A percentile compares a stretch with the other conserved stretches of the same genome.
Evolutionary conservation across 2,797 vertebrate genomes (phyloP).

Genomic region (Ateles fusciceps): DNA sequence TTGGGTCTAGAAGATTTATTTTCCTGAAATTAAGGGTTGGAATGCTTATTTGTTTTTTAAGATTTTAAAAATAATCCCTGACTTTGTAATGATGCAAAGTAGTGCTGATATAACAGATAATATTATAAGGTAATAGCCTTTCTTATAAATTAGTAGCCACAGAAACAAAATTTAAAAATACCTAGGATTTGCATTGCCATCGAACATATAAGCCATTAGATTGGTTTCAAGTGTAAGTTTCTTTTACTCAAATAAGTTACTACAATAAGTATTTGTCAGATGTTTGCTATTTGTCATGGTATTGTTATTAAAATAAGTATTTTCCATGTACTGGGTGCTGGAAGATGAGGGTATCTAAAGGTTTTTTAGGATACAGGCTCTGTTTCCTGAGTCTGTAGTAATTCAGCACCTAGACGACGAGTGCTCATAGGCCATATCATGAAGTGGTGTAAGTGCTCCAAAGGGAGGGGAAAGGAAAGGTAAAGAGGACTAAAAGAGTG

Average conservation of each 20-base stretch:
- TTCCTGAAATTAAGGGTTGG: not conserved
- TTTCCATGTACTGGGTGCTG: not conserved
- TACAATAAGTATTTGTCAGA: not conserved
- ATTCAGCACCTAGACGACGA: not conserved
- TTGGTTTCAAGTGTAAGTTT: not conserved
- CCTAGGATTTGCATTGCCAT: not conserved
- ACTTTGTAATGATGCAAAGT: not conserved
- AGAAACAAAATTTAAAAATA: not conserved
- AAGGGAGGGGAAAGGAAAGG: not conserved
- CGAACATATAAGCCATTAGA: not conserved
- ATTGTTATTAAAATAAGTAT: not conserved
- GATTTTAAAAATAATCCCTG: not conserved
- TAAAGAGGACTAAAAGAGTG: not conserved
- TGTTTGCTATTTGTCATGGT: not conserved
- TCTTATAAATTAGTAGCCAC: not conserved
- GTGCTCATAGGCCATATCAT: not conserved
- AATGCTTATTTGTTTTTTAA: not conserved
- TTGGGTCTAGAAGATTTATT: slow-evolving; percentile 29
- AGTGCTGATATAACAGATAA: not conserved
- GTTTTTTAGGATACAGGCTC: not conserved
- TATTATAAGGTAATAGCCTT: not conserved
- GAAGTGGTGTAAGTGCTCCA: not conserved
- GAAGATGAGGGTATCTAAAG: not conserved
- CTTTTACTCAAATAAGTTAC: not conserved
- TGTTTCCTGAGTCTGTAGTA: not conserved